Percentiles rank a stretch among this genome's conserved stretches.
These are phyloP conservation scores for Calcarius lapponicus DNA, from an alignment of 2,797 vertebrate species.

Conservation along the genomic window DNA sequence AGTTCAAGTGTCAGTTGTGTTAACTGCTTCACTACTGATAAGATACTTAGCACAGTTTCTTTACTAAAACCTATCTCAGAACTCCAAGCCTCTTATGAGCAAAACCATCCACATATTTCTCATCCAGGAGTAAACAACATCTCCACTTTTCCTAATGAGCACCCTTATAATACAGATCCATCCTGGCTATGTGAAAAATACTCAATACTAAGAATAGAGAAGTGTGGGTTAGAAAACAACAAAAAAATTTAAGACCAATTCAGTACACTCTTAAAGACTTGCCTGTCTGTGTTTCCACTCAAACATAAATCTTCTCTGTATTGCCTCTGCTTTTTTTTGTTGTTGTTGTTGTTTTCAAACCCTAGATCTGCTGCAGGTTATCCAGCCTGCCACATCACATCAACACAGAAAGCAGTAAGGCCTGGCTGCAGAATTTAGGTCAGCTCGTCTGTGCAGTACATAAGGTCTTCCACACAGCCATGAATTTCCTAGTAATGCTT, in stretches of 20 bases:
- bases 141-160: background rate
- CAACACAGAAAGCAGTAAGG: background rate
- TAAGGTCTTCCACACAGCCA: slow-evolving; percentile 33
- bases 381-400: slow-evolving; percentile 26
- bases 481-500: slow-evolving; percentile 53
- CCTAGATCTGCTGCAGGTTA: background rate
- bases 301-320: background rate
- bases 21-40: background rate
- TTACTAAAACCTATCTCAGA: background rate
- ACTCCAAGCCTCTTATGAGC: background rate
- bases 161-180: background rate
- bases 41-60: background rate
- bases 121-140: background rate
- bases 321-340: background rate
- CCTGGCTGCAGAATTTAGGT: slow-evolving; percentile 56
- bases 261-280: background rate
- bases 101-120: background rate
- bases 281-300: background rate
- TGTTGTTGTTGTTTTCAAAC: background rate
- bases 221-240: background rate
- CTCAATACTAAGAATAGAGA: background rate
- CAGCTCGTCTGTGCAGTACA: slow-evolving; percentile 43
- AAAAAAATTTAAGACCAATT: background rate
- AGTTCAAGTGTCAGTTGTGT: background rate
- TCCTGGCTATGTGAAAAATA: background rate